Conservation (phyloP, 2,888 invertebrate genomes). For the Molanna angustata region DNA sequence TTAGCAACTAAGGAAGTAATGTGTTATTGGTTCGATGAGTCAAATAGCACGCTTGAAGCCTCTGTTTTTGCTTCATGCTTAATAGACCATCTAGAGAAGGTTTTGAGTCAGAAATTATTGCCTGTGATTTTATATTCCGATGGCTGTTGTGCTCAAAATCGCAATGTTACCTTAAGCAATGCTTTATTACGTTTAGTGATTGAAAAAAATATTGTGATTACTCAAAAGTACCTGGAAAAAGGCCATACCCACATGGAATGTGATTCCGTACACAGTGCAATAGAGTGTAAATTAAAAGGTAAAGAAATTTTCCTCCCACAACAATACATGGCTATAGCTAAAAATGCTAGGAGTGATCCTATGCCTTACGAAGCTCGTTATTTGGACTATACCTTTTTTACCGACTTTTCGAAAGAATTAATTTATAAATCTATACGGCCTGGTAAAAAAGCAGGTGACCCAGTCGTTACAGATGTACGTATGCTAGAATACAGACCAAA, state of each 20-base stretch:
- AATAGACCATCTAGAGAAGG: background rate
- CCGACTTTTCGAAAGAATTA: background rate
- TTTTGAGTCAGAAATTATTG: background rate
- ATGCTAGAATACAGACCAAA: background rate
- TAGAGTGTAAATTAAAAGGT: constrained; percentile 1
- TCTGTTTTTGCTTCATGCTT: constrained; percentile 2
- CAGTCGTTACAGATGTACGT: background rate
- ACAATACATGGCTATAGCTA: background rate
- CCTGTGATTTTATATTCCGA: constrained; percentile 2
- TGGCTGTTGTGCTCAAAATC: constrained; percentile 5
- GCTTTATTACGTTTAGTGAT: background rate
- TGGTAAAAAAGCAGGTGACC: background rate
- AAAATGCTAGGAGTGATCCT: background rate
- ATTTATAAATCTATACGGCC: constrained; percentile 3
- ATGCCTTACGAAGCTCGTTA: background rate
- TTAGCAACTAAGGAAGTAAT: background rate
- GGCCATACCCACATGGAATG: constrained; percentile 3
- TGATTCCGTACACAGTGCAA: constrained; percentile 3
- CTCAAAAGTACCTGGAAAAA: constrained; percentile 1
- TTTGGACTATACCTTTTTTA: constrained; percentile 4
- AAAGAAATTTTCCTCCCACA: background rate
- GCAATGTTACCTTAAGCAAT: background rate
- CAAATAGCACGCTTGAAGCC: background rate
- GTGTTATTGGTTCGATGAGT: constrained; percentile 7
- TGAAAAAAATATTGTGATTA: background rate